phyloP scores from a whole-genome alignment of 2,797 vertebrate species.

The Sebastes vulpes region DNA sequence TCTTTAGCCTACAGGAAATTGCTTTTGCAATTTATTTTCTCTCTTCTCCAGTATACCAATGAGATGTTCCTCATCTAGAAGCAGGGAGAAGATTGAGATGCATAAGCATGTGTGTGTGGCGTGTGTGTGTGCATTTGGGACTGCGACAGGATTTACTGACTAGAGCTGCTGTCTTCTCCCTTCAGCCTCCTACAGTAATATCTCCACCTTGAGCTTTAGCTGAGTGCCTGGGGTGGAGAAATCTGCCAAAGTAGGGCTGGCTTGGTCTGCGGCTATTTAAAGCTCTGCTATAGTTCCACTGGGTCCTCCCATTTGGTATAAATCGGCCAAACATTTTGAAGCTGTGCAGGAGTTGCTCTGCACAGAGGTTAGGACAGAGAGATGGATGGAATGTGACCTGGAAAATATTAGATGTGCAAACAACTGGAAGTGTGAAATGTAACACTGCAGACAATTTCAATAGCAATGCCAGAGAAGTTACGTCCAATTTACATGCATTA shows the following conservation, averaged over 20 bases:
- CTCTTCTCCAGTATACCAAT: not conserved
- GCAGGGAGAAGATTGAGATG: not conserved
- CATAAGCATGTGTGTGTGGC: not conserved
- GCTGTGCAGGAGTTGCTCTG: constrained; percentile 38
- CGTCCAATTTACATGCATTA: not conserved
- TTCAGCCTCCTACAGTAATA: constrained; percentile 20
- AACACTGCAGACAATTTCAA: too few species aligned
- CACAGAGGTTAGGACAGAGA: not conserved
- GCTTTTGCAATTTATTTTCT: not conserved
- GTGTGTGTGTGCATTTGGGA: constrained; percentile 21
- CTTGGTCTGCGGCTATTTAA: constrained; percentile 75
- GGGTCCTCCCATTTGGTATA: constrained; percentile 58
- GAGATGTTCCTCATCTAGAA: not conserved
- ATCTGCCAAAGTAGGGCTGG: constrained; percentile 75
- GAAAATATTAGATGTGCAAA: constrained; percentile 14
- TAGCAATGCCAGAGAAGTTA: not conserved
- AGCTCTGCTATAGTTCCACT: constrained; percentile 57
- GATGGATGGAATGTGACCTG: constrained; percentile 1
- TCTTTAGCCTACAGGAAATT: not conserved
- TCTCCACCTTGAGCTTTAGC: constrained; percentile 51
- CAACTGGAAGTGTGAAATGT: not conserved
- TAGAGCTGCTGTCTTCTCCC: constrained; percentile 12
- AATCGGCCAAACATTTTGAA: constrained; percentile 72
- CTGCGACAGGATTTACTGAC: constrained; percentile 26
- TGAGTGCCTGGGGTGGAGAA: constrained; percentile 27